Base-by-base conservation (phyloP, 2,888 invertebrate genomes). In the Drosophila gaucha region DNA sequence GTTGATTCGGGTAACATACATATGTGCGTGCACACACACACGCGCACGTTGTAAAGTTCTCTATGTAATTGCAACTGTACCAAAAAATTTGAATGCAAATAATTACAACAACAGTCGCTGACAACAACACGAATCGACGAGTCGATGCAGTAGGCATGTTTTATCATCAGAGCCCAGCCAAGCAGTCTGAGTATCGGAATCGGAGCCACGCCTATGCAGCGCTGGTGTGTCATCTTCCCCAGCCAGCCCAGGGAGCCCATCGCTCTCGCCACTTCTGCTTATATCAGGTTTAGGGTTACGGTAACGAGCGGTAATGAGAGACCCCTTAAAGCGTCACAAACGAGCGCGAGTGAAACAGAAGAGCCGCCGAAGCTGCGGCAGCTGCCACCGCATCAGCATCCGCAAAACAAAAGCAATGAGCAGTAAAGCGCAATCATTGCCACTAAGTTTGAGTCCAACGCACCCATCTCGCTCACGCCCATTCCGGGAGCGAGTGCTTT, bases 131-230 rank as follows among this genome's bases (percentile, higher is more conserved):
- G 24, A 35, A 24, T 12, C 35, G 24, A 18, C 24, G 24, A 49
- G 26, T 16, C 33, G 16, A 12, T 31, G 59, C 60, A 59, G 31
- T 78, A 71, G 33, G 67, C 68, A 69, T 57, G 52, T 72, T 72
- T 47, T 58, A 35, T 54, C 22, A 57, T 26, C 35, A 44, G 22
- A 31, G 31, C 46, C 36, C 46, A 56, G 68, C 56, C 64, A 59
- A 26, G 41, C 62, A 58, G 63, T 65, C 67, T 71, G 67, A 49
- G 49, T 63, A 47, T 63, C 24, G 59, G 51, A 60, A 52, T 51
- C 58, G 57, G 65, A 77, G 60, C 89, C 83, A 87, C 89, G 89
- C 83, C 83, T 89, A 69, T 87, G 60, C 66, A 60, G 38, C 38
- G 26, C 57, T 39, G 38, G 28, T 50, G 73, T 72, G 47, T 52